Percentiles rank a stretch among this genome's conserved stretches.
phyloP scores from a whole-genome alignment of 2,113 vertebrate species.

The Pyrgilauda ruficollis region DNA sequence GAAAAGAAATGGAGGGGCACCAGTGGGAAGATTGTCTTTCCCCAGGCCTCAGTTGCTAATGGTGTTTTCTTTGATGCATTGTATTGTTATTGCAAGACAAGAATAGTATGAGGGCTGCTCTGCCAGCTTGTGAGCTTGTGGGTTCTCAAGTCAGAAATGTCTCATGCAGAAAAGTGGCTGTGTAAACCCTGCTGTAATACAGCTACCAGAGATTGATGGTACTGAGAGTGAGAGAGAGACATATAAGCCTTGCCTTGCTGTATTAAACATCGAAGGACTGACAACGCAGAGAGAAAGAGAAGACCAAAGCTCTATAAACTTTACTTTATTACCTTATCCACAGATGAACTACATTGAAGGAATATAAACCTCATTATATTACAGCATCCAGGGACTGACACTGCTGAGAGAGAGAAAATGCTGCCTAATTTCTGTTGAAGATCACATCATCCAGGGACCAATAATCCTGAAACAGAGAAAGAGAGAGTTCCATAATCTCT shows the following conservation, averaged over 20 bases:
- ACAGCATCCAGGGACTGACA: slow-evolving; percentile 47
- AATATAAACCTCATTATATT: slow-evolving; percentile 69
- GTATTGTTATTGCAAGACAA: slow-evolving; percentile 4
- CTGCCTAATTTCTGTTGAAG: slow-evolving; percentile 69
- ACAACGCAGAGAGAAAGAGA: slow-evolving; percentile 67
- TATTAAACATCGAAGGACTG: slow-evolving; percentile 73
- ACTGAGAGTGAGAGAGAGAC: slow-evolving; percentile 55
- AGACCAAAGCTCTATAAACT: slow-evolving; percentile 77
- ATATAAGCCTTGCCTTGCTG: slow-evolving; percentile 71
- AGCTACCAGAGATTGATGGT: slow-evolving; percentile 73
- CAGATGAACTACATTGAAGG: slow-evolving; percentile 66
- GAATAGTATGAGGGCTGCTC: not conserved
- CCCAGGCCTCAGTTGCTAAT: not conserved
- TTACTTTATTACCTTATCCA: slow-evolving; percentile 70
- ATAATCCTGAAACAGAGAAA: slow-evolving; percentile 61
- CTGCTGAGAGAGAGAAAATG: slow-evolving; percentile 52
- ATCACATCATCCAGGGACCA: slow-evolving; percentile 65
- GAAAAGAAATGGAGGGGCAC: not conserved
- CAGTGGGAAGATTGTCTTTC: not conserved
- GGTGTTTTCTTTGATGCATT: not conserved
- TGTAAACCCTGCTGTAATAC: slow-evolving; percentile 68
- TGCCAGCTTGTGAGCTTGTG: not conserved
- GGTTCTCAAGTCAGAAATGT: slow-evolving; percentile 52
- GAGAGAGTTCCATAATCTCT: slow-evolving; percentile 65
- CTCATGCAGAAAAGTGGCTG: slow-evolving; percentile 73